Percentiles rank a stretch among this genome's conserved stretches.
These are phyloP conservation scores for Temnothorax curvispinosus DNA, from an alignment of 1,140 invertebrate genomes.

Conservation along the genomic window DNA sequence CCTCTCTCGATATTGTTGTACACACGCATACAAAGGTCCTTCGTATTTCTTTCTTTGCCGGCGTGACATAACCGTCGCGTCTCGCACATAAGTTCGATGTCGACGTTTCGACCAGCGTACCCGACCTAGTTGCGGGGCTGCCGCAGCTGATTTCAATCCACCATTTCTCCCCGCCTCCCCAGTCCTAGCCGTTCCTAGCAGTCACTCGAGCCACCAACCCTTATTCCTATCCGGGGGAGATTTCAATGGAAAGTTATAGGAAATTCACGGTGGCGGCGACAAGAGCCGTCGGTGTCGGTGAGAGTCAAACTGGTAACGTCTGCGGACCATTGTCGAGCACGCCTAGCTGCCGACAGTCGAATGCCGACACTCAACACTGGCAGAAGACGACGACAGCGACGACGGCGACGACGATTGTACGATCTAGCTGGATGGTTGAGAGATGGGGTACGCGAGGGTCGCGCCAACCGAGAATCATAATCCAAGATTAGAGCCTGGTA, in stretches of 20 bases:
- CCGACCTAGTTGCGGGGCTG: conserved; percentile 39
- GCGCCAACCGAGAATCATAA: conserved; percentile 53
- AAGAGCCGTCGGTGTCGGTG: conserved; percentile 71
- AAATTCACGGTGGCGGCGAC: conserved; percentile 77
- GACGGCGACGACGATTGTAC: conserved; percentile 61
- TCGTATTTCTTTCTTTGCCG: conserved; percentile 6
- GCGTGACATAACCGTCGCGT: not conserved
- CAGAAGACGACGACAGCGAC: conserved; percentile 52
- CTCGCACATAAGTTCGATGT: conserved; percentile 50
- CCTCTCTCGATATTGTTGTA: conserved; percentile 39
- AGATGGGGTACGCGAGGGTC: conserved; percentile 36
- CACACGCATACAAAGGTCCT: conserved; percentile 22
- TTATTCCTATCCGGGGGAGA: conserved; percentile 76
- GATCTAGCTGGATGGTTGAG: conserved; percentile 37
- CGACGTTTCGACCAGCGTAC: not conserved
- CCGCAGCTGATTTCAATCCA: conserved; percentile 68
- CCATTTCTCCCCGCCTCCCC: not conserved
- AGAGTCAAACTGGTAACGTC: conserved; percentile 76
- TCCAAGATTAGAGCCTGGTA: conserved; percentile 66
- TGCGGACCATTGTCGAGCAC: conserved; percentile 71
- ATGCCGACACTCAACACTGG: conserved; percentile 66
- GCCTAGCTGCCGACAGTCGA: conserved; percentile 67
- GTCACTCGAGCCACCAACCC: conserved; percentile 49
- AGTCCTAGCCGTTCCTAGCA: not conserved
- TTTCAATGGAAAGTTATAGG: conserved; percentile 81